These are phyloP conservation scores for Aotus griseimembra DNA, from an alignment of 2,797 vertebrate genomes.

Conservation along the genomic window DNA sequence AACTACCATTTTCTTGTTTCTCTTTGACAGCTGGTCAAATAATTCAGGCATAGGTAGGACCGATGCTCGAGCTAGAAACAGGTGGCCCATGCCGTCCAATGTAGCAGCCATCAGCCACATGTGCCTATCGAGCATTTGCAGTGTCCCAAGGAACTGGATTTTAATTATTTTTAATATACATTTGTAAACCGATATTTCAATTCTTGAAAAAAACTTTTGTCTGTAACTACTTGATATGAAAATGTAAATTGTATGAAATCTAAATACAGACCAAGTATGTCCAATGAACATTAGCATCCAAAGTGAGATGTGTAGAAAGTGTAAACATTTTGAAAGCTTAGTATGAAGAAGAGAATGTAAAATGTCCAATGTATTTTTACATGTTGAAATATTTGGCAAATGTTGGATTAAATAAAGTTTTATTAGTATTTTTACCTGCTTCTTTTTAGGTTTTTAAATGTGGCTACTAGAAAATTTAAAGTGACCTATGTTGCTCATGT, in stretches of 20 bases:
- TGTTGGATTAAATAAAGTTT: neutral
- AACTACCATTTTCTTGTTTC: neutral
- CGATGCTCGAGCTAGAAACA: neutral
- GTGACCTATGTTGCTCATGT: neutral
- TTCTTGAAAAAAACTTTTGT: neutral
- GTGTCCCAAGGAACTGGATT: neutral
- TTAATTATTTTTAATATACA: constrained; percentile 20
- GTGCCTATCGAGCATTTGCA: neutral
- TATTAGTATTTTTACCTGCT: constrained; percentile 9
- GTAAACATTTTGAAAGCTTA: neutral
- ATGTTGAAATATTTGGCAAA: constrained; percentile 26
- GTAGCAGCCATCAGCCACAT: neutral
- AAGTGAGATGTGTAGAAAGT: neutral
- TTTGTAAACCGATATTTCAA: neutral
- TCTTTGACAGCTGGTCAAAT: neutral
- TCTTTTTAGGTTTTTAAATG: constrained; percentile 3
- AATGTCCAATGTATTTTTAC: constrained; percentile 34
- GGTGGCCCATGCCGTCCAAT: neutral
- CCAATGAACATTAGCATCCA: neutral
- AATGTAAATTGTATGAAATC: neutral
- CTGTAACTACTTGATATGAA: neutral
- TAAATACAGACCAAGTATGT: constrained; percentile 3
- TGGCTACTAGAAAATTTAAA: constrained; percentile 2
- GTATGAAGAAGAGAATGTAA: neutral
- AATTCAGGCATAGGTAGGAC: neutral